A percentile compares a stretch with the other conserved stretches of the same genome.
Conservation (phyloP, 2,113 vertebrate species). For the Eurystomus gularis region DNA sequence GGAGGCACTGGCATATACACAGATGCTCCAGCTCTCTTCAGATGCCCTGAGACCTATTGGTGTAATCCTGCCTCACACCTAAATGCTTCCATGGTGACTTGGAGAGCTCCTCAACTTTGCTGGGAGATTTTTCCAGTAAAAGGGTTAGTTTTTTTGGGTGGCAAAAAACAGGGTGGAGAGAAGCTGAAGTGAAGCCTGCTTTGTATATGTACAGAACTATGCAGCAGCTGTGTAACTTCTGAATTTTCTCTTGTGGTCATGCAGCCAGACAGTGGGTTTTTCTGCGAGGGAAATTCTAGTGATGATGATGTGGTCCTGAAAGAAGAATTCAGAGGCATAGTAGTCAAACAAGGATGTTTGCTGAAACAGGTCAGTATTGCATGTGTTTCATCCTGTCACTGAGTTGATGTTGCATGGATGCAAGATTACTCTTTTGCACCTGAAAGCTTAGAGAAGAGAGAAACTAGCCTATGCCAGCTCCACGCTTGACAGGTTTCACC, state of each 20-base stretch:
- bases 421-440: not conserved
- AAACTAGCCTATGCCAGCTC: not conserved
- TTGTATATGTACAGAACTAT: not conserved
- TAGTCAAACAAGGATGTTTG: slow-evolving; percentile 94
- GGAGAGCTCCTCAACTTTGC: not conserved
- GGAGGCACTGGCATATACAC: not conserved
- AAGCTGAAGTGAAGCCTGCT: not conserved
- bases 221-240: not conserved
- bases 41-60: not conserved
- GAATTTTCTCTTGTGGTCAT: not conserved
- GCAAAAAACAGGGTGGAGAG: not conserved
- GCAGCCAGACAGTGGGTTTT: slow-evolving; percentile 91
- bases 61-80: not conserved
- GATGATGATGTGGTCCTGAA: slow-evolving; percentile 91
- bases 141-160: not conserved
- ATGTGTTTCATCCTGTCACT: not conserved
- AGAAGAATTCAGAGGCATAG: slow-evolving; percentile 93
- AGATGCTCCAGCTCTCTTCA: not conserved
- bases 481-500: not conserved
- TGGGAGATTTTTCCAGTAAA: not conserved
- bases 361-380: slow-evolving; percentile 88
- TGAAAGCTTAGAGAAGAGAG: not conserved
- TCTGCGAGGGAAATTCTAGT: slow-evolving; percentile 94
- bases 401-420: not conserved
- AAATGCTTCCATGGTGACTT: not conserved